Conservation (phyloP, 2,888 invertebrate genomes). For the Leucophenga montana region DNA sequence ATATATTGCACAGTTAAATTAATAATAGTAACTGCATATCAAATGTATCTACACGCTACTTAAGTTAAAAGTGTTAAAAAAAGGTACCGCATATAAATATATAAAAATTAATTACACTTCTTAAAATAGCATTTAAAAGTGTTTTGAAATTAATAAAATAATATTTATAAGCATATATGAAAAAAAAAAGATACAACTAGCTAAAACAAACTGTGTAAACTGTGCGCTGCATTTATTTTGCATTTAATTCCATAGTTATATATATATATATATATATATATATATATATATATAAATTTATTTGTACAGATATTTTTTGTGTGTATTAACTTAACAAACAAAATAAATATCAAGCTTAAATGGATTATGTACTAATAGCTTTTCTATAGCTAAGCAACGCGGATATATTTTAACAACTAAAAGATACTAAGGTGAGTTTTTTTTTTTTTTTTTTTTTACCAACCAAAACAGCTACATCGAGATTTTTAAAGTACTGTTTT, state of each 20-base stretch:
- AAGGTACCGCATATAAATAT: neutral
- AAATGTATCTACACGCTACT: slow-evolving; percentile 35
- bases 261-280: neutral
- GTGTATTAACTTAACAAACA: too few relatives aligned
- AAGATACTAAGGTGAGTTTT: too few relatives aligned
- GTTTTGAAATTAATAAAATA: neutral
- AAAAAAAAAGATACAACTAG: too few relatives aligned
- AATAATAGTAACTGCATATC: slow-evolving; percentile 1
- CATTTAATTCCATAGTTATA: slow-evolving; percentile 42
- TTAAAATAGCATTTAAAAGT: slow-evolving; percentile 31
- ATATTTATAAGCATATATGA: too few relatives aligned
- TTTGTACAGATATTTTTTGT: neutral
- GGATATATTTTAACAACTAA: slow-evolving; percentile 7
- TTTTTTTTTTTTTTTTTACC: too few relatives aligned
- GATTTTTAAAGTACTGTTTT: too few relatives aligned
- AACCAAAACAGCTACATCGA: too few relatives aligned
- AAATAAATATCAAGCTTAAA: too few relatives aligned
- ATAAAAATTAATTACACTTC: neutral
- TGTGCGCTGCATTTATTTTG: slow-evolving; percentile 46
- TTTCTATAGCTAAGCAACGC: neutral
- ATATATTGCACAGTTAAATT: neutral
- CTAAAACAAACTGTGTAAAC: slow-evolving; percentile 35
- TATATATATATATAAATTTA: neutral
- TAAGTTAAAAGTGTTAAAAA: neutral
- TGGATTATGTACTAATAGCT: neutral